Evolutionary conservation across 1,140 invertebrate genomes (phyloP).

Genomic region (Drosophila elegans): DNA sequence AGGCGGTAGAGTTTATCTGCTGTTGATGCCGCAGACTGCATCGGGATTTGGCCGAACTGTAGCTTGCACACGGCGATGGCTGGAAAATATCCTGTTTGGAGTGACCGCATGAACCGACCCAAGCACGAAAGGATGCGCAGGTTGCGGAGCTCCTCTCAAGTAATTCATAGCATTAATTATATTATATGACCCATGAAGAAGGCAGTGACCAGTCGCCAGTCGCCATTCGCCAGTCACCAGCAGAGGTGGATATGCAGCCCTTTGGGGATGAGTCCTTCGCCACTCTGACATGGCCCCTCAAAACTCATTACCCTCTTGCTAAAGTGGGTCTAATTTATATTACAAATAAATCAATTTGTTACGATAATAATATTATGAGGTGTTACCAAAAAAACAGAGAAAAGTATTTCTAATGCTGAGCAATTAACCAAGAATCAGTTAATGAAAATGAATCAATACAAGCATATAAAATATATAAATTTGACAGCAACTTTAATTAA

Average conservation of each 20-base stretch:
- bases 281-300: not conserved
- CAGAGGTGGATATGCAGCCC: not conserved
- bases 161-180: slow-evolving; percentile 81
- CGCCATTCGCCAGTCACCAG: not conserved
- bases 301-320: not conserved
- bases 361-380: no score
- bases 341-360: not conserved
- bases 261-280: not conserved
- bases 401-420: no score
- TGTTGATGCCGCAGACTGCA: not conserved
- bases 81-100: slow-evolving; percentile 1
- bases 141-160: slow-evolving; percentile 55
- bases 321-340: not conserved
- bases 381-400: no score
- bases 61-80: not conserved
- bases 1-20: not conserved
- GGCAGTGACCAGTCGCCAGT: not conserved
- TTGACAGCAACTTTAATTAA: no score
- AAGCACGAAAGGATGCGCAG: not conserved
- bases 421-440: no score
- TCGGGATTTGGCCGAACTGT: not conserved
- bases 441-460: no score
- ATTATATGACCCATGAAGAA: slow-evolving; percentile 60
- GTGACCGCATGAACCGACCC: not conserved
- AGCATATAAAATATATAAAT: no score